These are phyloP conservation scores for Pachycephus smyrnensis DNA, from an alignment of 2,888 invertebrate species.

Conservation along the genomic window DNA sequence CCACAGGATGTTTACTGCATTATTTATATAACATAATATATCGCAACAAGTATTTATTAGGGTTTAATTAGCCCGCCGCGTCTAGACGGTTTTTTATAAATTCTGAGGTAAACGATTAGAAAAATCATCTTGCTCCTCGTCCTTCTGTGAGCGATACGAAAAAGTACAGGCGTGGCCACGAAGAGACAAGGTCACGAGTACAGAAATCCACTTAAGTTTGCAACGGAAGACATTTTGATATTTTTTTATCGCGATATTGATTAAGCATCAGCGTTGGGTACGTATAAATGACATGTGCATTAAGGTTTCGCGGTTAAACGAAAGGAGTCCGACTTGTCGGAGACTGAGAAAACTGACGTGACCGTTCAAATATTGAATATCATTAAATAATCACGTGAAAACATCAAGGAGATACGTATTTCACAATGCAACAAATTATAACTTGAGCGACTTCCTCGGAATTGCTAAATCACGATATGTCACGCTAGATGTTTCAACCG, in stretches of 20 bases:
- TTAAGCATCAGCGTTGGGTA: neutral
- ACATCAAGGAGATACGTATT: neutral
- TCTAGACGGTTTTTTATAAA: neutral
- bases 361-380: neutral
- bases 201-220: neutral
- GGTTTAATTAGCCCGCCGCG: neutral
- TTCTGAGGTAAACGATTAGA: neutral
- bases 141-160: neutral
- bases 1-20: neutral
- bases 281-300: neutral
- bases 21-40: neutral
- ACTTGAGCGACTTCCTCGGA: neutral
- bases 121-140: neutral
- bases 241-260: neutral
- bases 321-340: neutral
- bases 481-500: neutral
- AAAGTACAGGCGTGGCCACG: neutral
- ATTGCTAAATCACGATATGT: neutral
- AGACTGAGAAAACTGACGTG: neutral
- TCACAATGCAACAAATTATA: neutral
- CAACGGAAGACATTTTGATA: neutral
- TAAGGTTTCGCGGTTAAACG: neutral
- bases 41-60: neutral
- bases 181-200: neutral
- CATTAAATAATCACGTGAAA: neutral